Evolutionary conservation across 1,140 invertebrate species (phyloP), one percentile per base, ranked within the genome.

Genomic region (Pogonomyrmex barbatus): DNA sequence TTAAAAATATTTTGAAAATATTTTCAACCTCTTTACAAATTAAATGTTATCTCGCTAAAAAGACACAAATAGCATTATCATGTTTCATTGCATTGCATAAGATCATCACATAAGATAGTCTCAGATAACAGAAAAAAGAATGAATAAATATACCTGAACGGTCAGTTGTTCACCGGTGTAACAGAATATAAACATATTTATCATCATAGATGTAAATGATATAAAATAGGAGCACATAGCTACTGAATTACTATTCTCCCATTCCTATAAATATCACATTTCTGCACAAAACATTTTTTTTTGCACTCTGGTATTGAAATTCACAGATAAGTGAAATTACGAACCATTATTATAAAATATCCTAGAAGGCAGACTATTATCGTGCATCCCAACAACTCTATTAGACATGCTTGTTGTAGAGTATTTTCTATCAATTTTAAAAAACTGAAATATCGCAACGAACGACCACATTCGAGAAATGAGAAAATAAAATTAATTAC

Each of bases 311-410:
- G n/a, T 17, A 39, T 24, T 47, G 8, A 62, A 77, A 33, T n/a
- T 67, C 10, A 2, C 4, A 24, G 17, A 42, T n/a, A 47, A 33
- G 50, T 42, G 52, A 63, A 60, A 65, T 78, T 54, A 62, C 82
- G 58, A 87, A 91, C 92, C 88, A 85, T 89, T 58, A 93, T 89
- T 65, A 91, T 91, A 67, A 90, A 92, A 89, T 93, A 93, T 75
- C 89, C 89, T 12, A 93, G 68, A 45, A 91, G 85, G 75, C 93
- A 93, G 45, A 92, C 91, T 12, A 91, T 91, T 45, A 90, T 63
- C 0, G 91, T 93, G 47, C 92, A 93, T 1, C 93, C 92, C 9
- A 91, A 63, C 54, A 93, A 85, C 88, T 93, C 92, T 4, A 93
- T 88, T 36, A 93, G 79, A 70, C 91, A 91, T 36, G 92, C 85